Evolutionary conservation across 2,113 vertebrate species (phyloP).

Genomic region (Ptyas mucosa): DNA sequence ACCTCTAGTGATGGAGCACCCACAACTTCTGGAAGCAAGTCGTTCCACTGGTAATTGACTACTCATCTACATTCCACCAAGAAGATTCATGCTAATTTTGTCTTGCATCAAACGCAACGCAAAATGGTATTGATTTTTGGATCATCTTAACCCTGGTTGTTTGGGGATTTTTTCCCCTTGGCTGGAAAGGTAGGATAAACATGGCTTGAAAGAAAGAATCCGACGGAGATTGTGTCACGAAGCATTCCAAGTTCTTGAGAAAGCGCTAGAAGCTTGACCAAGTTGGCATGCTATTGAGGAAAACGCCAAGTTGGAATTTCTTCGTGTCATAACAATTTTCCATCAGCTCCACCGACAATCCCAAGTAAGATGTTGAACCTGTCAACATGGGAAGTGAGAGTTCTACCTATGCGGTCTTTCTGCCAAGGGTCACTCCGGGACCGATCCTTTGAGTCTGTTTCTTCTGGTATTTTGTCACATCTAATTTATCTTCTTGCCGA

Average conservation of each 20-base stretch:
- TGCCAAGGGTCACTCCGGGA: not conserved
- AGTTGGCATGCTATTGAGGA: not conserved
- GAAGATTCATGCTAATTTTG: not conserved
- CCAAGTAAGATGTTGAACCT: not conserved
- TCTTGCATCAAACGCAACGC: not conserved
- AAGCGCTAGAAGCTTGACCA: not conserved
- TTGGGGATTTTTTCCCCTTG: not conserved
- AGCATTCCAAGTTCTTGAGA: not conserved
- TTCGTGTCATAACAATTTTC: not conserved
- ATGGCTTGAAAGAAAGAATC: not conserved
- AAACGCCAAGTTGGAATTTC: not conserved
- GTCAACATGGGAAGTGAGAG: not conserved
- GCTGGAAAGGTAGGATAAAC: not conserved
- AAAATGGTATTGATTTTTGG: not conserved
- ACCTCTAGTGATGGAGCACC: too few relatives aligned
- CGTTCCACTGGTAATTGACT: not conserved
- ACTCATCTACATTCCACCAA: not conserved
- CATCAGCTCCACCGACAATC: not conserved
- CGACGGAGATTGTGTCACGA: not conserved
- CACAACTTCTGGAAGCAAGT: too few relatives aligned
- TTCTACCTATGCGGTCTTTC: not conserved
- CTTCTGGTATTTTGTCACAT: not conserved
- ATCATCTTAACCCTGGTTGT: not conserved
- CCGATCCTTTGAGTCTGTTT: not conserved
- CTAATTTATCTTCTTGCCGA: not conserved